phyloP scores from a whole-genome alignment of 1,140 invertebrate species.

The Contarinia nasturtii region DNA sequence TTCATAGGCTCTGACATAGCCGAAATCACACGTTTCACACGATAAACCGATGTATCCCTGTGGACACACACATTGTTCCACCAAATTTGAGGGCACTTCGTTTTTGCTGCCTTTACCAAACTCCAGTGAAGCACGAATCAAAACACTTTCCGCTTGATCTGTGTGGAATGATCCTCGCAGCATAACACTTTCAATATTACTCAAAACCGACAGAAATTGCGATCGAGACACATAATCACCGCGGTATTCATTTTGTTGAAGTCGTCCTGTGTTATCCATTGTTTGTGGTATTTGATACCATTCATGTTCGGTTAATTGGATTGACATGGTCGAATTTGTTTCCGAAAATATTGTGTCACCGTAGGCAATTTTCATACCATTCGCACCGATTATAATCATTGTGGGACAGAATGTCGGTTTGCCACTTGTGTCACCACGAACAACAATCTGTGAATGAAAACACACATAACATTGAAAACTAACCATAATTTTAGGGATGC shows the following conservation, averaged over 20 bases:
- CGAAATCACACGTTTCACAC: constrained; percentile 69
- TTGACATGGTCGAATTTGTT: constrained; percentile 30
- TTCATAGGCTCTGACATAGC: constrained; percentile 55
- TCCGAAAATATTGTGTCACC: constrained; percentile 30
- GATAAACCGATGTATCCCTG: constrained; percentile 52
- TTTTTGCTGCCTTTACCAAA: constrained; percentile 17
- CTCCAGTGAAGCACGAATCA: constrained; percentile 18
- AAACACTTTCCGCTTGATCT: constrained; percentile 72
- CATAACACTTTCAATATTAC: constrained; percentile 58
- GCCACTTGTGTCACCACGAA: constrained; percentile 74
- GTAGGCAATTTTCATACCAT: constrained; percentile 51
- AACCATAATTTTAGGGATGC: too few species aligned
- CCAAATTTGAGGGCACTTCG: constrained; percentile 20
- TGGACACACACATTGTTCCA: constrained; percentile 46
- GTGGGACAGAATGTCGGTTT: constrained; percentile 67
- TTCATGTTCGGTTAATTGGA: constrained; percentile 42
- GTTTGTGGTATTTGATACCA: constrained; percentile 54
- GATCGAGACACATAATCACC: constrained; percentile 42
- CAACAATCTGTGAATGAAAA: constrained; percentile 31
- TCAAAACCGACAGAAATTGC: constrained; percentile 71
- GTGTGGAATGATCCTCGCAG: constrained; percentile 83
- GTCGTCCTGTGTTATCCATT: constrained; percentile 36
- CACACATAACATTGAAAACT: too few species aligned
- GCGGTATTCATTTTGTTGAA: constrained; percentile 34
- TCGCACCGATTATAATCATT: constrained; percentile 59